A percentile compares a stretch with the other conserved stretches of the same genome.
Evolutionary conservation across 2,888 invertebrate species (phyloP).

Genomic region (Drosophila pseudotakahashii): DNA sequence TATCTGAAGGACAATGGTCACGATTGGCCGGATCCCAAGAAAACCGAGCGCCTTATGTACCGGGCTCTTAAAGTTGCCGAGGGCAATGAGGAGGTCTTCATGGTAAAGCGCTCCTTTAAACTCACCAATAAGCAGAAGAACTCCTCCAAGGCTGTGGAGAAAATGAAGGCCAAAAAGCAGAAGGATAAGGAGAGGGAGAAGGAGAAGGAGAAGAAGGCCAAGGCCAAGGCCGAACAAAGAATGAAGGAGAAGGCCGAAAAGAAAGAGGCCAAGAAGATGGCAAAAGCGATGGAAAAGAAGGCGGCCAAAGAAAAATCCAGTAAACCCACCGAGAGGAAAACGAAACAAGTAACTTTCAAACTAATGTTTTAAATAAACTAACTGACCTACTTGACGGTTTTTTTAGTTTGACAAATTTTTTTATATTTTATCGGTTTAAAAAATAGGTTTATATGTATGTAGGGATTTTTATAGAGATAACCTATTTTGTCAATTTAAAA

Average conservation of each 20-base stretch:
- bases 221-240: constrained; percentile 1
- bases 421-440: too few species aligned
- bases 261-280: neutral
- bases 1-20: constrained; percentile 33
- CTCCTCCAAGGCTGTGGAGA: constrained; percentile 3
- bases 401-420: too few species aligned
- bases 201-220: neutral
- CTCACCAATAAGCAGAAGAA: neutral
- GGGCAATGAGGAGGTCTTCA: constrained; percentile 6
- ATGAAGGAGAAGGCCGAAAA: constrained; percentile 8
- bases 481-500: too few species aligned
- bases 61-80: constrained; percentile 9
- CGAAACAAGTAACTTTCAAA: constrained; percentile 9
- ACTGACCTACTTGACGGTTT: too few species aligned
- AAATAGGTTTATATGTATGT: too few species aligned
- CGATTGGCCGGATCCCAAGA: constrained; percentile 1
- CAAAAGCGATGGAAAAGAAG: neutral
- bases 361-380: neutral
- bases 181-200: constrained; percentile 7
- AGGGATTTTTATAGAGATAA: too few species aligned
- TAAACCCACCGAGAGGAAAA: constrained; percentile 8
- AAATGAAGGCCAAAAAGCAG: constrained; percentile 15
- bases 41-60: neutral
- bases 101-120: constrained; percentile 21
- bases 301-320: neutral